A percentile compares a stretch with the other conserved stretches of the same genome.
Evolutionary conservation across 1,140 invertebrate genomes (phyloP).

Genomic region (Panagrolaimus sp.): DNA sequence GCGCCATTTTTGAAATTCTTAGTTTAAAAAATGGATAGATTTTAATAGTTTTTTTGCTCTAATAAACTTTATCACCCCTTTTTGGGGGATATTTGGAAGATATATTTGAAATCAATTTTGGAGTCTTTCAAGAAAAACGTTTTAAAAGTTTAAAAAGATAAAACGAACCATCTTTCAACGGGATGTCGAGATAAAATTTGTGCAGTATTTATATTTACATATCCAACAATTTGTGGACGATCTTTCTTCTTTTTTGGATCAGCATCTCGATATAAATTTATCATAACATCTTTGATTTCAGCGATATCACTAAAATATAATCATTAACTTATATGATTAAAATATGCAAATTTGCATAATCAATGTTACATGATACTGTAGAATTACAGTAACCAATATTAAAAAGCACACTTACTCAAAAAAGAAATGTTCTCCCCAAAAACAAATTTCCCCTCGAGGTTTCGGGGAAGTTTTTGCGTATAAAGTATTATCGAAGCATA

Average conservation of each 20-base stretch:
- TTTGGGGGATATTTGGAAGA: no score
- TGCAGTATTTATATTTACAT: constrained; percentile 78
- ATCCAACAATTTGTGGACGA: constrained; percentile 77
- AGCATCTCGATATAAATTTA: constrained; percentile 79
- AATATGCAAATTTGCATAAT: no score
- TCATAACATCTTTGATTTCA: constrained; percentile 64
- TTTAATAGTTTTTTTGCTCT: no score
- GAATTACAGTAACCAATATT: no score
- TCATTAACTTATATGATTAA: no score
- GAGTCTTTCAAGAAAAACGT: neutral
- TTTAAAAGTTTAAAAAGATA: neutral
- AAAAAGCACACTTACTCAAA: constrained; percentile 64
- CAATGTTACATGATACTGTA: no score
- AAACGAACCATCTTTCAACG: constrained; percentile 76
- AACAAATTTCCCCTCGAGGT: constrained; percentile 80
- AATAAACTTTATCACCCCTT: no score
- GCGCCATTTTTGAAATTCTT: no score
- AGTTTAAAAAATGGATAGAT: no score
- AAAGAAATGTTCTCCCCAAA: constrained; percentile 95
- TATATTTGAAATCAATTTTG: neutral
- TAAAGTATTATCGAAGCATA: constrained; percentile 78
- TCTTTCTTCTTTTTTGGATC: constrained; percentile 83
- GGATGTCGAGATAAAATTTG: constrained; percentile 77
- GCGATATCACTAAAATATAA: constrained; percentile 36
- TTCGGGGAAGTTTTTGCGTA: constrained; percentile 86